Conservation (phyloP, 2,888 invertebrate species). For the Pediacus dermestoides region DNA sequence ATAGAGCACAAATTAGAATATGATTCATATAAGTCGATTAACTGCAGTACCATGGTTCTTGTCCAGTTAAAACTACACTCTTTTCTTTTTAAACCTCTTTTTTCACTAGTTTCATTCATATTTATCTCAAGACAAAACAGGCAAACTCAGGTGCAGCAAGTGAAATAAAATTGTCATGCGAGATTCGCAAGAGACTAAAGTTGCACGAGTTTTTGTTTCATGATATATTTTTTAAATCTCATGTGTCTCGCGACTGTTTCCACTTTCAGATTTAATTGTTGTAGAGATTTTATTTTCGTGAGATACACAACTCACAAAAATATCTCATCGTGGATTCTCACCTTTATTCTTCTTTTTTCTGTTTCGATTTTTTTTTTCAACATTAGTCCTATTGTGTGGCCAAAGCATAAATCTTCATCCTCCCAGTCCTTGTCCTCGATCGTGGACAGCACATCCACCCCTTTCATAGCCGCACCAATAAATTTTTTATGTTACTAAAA, state of each 20-base stretch:
- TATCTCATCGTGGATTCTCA: constrained; percentile 6
- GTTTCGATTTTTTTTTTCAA: too few species aligned
- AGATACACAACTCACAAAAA: too few species aligned
- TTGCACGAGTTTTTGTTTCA: not conserved
- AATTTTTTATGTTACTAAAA: too few species aligned
- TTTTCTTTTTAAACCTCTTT: constrained; percentile 5
- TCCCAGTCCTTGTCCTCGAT: too few species aligned
- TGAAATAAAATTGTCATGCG: constrained; percentile 7
- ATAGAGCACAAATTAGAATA: constrained; percentile 18
- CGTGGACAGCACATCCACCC: too few species aligned
- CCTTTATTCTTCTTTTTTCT: too few species aligned
- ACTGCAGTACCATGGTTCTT: constrained; percentile 7
- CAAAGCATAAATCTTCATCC: too few species aligned
- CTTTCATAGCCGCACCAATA: too few species aligned
- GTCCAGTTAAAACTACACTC: constrained; percentile 9
- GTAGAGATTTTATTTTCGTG: constrained; percentile 2
- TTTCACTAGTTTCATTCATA: constrained; percentile 3
- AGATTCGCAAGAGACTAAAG: constrained; percentile 4
- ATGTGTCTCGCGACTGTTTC: constrained; percentile 1
- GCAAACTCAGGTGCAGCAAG: constrained; percentile 7
- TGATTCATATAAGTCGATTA: constrained; percentile 14
- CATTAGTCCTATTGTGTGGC: too few species aligned
- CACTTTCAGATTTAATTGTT: not conserved
- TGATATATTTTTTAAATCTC: not conserved
- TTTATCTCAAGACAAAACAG: too few species aligned